Evolutionary conservation across 2,888 invertebrate genomes (phyloP), one percentile per base, ranked within the genome.

Genomic region (Leptinotarsa peninsularis): DNA sequence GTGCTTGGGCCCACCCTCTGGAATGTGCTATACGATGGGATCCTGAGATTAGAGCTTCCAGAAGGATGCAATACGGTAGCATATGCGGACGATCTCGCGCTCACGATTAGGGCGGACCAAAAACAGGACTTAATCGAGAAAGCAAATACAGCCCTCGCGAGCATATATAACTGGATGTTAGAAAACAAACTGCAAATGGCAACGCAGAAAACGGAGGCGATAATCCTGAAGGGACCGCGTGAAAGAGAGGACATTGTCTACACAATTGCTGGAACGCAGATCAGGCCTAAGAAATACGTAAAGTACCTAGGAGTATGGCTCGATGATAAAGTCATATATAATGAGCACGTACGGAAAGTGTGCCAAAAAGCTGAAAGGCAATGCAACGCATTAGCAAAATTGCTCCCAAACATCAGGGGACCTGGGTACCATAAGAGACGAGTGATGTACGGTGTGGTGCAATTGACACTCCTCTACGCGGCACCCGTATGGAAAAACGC

Each of bases 81-180:
- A 14, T 78, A 66, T 52, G 78, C 74, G 15, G 78, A 78, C 43
- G 76, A 78, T 23, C 63, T 78, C 14, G 58, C 68, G 1, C 10
- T 78, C 14, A 23, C 68, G 4, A 63, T 72, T 15, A 66, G 21
- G 43, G 74, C 74, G 27, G 33, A 27, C 15, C 43, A 18, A 15
- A 50, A 69, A 17, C 56, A 27, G 17, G 49, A 72, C 21, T 63
- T 72, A 15, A 27, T 60, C 4, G 4, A 63, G 14, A 70, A 15
- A 23, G 74, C 67, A 21, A 70, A 76, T 14, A 68, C 60, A 49
- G 17, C 70, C n/a, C 67, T 76, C 13, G 54, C 49, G 33, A 66
- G 15, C 10, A 60, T 75, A 23, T 5, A 49, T 3, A 50, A 49
- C 14, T 73, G 73, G 73, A 77, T 77, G 73, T 13, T 21, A 3